A percentile compares a stretch with the other conserved stretches of the same genome.
Evolutionary conservation across 2,888 invertebrate species (phyloP).

Genomic region (Drosophila eohydei): DNA sequence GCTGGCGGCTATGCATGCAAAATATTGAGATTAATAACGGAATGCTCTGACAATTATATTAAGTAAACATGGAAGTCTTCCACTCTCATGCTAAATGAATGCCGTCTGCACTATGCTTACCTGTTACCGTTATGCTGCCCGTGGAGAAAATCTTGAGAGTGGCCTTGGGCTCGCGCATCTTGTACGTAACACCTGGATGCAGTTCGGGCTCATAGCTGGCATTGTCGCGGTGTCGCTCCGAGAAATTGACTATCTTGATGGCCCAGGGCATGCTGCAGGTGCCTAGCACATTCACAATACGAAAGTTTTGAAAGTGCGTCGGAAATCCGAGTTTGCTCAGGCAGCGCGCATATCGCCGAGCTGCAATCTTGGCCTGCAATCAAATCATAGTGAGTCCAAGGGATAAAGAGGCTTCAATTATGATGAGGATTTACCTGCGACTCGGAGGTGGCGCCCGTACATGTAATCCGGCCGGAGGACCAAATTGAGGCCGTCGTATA

Average conservation of each 20-base stretch:
- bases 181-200: slow-evolving; percentile 98
- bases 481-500: slow-evolving; percentile 98
- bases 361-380: slow-evolving; percentile 88
- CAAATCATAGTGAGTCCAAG: background rate
- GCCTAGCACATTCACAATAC: slow-evolving; percentile 98
- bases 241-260: slow-evolving; percentile 96
- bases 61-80: no score
- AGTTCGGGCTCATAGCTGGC: slow-evolving; percentile 99
- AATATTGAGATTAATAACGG: no score
- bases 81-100: no score
- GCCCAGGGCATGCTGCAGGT: slow-evolving; percentile 99
- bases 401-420: no score
- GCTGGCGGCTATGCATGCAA: slow-evolving; percentile 93
- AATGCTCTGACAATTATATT: no score
- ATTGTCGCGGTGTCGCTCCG: slow-evolving; percentile 91
- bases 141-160: slow-evolving; percentile 99
- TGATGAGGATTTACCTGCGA: slow-evolving; percentile 3
- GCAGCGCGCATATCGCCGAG: slow-evolving; percentile 83
- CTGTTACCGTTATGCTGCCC: slow-evolving; percentile 95
- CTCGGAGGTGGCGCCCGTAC: slow-evolving; percentile 72
- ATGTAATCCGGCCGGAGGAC: slow-evolving; percentile 97
- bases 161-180: slow-evolving; percentile 94
- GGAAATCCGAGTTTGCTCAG: slow-evolving; percentile 97
- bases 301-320: slow-evolving; percentile 95
- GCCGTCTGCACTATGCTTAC: background rate